Percentiles rank a stretch among this genome's conserved stretches.
Evolutionary conservation across 2,113 vertebrate species (phyloP).

Genomic region (Kryptolebias marmoratus): DNA sequence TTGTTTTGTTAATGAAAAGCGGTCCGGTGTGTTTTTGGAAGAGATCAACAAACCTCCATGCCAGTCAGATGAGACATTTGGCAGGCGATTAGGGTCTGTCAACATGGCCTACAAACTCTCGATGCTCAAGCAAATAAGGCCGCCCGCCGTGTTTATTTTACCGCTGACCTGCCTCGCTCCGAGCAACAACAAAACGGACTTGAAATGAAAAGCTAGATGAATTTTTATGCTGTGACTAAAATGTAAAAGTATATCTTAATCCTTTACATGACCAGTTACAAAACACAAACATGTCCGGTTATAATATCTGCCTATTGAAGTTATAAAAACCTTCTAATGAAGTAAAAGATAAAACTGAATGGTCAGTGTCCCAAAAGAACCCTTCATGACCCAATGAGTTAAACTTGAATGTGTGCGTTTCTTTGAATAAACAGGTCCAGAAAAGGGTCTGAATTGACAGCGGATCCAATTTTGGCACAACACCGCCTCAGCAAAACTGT

Average conservation of each 20-base stretch:
- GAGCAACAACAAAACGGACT: conserved; percentile 37
- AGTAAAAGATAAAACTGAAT: not conserved
- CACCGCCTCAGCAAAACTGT: not conserved
- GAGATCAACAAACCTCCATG: conserved; percentile 38
- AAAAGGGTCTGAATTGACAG: not conserved
- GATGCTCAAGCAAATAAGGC: conserved; percentile 48
- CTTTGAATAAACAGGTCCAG: not conserved
- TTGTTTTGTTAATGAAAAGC: conserved; percentile 55
- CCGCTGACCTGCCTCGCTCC: conserved; percentile 52
- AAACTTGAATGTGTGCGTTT: not conserved
- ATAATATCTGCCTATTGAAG: not conserved
- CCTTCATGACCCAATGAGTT: not conserved
- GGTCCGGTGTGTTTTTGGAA: conserved; percentile 52
- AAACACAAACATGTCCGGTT: not conserved
- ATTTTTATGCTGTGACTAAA: too few relatives aligned
- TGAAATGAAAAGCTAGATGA: conserved; percentile 5
- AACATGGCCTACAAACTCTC: conserved; percentile 60
- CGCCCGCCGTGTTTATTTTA: conserved; percentile 43
- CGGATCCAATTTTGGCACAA: not conserved
- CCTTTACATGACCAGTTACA: not conserved
- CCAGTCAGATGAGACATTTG: conserved; percentile 68
- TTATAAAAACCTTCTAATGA: not conserved
- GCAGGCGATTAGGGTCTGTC: conserved; percentile 52
- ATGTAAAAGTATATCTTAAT: not conserved
- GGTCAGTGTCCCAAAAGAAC: not conserved